Evolutionary conservation across 64 coral and sea anemone species (phyloP), one percentile per base, ranked within the genome.

Genomic region (Porites australiensis): DNA sequence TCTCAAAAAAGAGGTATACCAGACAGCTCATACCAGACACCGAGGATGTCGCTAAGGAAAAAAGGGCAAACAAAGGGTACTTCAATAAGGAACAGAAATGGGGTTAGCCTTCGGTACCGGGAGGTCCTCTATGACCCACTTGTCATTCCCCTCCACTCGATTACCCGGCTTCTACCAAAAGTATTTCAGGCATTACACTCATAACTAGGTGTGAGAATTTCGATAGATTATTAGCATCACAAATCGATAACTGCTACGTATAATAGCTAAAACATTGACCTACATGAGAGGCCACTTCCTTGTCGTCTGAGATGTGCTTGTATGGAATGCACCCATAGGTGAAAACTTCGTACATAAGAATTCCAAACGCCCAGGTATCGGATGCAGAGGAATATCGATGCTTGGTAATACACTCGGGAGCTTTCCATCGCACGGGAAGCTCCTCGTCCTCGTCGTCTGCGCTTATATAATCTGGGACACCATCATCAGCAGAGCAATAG

Each of bases 301-400:
- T 57, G 18, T 52, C 37, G 14, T 79, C 20, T 64, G 9, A 62
- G 20, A 81, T 10, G 60, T 79, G 75, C 9, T 73, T 52, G 65
- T 91, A 95, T 7, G 94, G 94, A 2, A 82, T 66, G 73, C 94
- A 76, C 12, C 94, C 94, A 44, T 77, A 82, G 2, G 94, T 88
- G 13, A 95, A 79, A 2, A 95, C 59, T 15, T 91, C 94, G 37
- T 95, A 95, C 66, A 82, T 65, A 3, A 87, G 23, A 0, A 95
- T 68, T 16, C 89, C 94, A 19, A 95, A 79, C 2, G 89, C 82
- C 89, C 89, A 95, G 12, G 92, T 77, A 69, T 95, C 89, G 21
- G 94, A 95, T 9, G 88, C 74, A 4, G 86, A 44, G 5, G 94
- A 95, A 44, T 72, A 95, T 14, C 80, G 89, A 27, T 64, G 23